These are phyloP conservation scores for Mormyrops attenuatus DNA, from an alignment of 2,797 vertebrate species.

Conservation along the genomic window DNA sequence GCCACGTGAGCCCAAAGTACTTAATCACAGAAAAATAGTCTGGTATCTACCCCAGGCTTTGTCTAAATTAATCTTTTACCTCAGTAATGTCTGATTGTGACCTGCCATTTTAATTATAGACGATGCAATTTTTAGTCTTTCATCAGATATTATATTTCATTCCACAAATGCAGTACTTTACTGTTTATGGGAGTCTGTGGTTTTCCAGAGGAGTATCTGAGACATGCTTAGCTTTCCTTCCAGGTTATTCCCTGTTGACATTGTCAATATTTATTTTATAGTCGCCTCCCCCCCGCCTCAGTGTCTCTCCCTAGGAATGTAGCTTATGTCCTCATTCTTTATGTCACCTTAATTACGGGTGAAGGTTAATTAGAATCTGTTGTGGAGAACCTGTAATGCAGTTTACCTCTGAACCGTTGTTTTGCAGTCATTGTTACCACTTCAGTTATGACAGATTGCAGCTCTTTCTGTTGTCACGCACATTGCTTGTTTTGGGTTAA, in stretches of 20 bases:
- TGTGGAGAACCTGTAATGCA: not conserved
- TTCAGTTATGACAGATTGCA: not conserved
- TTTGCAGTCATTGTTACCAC: not conserved
- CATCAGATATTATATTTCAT: not conserved
- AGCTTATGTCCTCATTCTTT: not conserved
- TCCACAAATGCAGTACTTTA: not conserved
- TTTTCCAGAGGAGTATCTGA: not conserved
- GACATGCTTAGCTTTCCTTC: not conserved
- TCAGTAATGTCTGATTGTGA: not conserved
- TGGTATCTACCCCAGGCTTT: not conserved
- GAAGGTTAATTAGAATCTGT: not conserved
- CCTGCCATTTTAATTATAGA: slow-evolving; percentile 2
- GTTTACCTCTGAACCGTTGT: not conserved
- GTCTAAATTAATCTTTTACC: not conserved
- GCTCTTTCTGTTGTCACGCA: not conserved
- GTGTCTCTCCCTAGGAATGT: not conserved
- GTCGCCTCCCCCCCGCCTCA: not conserved
- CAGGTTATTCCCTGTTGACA: not conserved
- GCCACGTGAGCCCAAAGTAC: not conserved
- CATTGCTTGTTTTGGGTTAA: not conserved
- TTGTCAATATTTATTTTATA: not conserved
- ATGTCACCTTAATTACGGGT: not conserved
- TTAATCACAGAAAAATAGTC: not conserved
- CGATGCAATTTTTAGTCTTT: not conserved
- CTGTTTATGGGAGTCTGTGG: not conserved